Percentiles rank a stretch among this genome's conserved stretches.
Evolutionary conservation across 1,140 invertebrate species (phyloP).

Genomic region (Drosophila nigrodunni): DNA sequence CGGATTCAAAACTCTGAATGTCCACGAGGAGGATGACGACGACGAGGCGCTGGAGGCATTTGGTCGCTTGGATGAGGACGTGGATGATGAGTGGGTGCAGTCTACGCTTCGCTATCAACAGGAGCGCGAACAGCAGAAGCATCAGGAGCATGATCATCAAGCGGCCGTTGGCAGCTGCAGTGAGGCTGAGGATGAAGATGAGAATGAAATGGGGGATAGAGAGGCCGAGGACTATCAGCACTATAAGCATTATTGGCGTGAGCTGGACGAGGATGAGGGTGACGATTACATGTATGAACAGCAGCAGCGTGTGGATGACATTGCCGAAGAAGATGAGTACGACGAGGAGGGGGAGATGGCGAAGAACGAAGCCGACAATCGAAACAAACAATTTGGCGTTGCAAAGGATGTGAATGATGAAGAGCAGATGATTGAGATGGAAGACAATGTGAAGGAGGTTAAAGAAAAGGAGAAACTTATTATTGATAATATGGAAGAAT

Average conservation of each 20-base stretch:
- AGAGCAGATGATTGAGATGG: constrained; percentile 19
- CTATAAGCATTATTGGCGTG: constrained; percentile 75
- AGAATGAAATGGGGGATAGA: constrained; percentile 31
- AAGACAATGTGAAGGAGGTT: constrained; percentile 33
- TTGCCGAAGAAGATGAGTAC: constrained; percentile 66
- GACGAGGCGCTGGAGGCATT: constrained; percentile 75
- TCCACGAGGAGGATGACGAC: constrained; percentile 79
- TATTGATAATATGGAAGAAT: constrained; percentile 70
- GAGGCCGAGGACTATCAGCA: constrained; percentile 69
- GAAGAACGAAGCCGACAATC: constrained; percentile 58
- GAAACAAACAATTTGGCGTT: constrained; percentile 53
- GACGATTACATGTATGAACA: constrained; percentile 72
- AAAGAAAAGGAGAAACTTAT: constrained; percentile 56
- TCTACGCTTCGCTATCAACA: constrained; percentile 65
- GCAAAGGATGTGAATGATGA: constrained; percentile 27
- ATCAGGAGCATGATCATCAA: constrained; percentile 28
- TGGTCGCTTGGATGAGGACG: constrained; percentile 69
- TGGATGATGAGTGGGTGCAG: constrained; percentile 72
- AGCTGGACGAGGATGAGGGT: constrained; percentile 69
- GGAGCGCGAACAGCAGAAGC: constrained; percentile 55
- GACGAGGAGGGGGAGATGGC: constrained; percentile 38
- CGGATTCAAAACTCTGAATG: constrained; percentile 69
- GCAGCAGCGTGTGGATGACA: constrained; percentile 65
- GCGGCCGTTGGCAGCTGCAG: constrained; percentile 24
- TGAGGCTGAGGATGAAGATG: constrained; percentile 37